phyloP scores from a whole-genome alignment of 2,113 vertebrate genomes.

The Parus major region DNA sequence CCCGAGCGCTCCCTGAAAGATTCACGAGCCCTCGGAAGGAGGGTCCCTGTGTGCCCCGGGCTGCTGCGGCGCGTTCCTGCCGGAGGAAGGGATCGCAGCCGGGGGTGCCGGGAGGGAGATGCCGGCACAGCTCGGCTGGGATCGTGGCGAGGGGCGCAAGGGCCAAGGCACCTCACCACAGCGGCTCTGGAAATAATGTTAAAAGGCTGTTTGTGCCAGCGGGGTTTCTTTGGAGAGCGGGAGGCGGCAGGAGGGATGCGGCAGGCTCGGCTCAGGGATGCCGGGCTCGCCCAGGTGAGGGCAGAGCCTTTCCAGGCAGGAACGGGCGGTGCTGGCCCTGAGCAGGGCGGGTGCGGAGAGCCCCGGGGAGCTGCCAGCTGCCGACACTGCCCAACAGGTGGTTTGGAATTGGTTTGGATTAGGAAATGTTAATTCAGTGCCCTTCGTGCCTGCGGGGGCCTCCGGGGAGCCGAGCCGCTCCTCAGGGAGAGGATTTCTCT shows the following conservation, averaged over 20 bases:
- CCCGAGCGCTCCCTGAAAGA: not conserved
- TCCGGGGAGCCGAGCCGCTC: not conserved
- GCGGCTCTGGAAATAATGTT: rapidly evolving
- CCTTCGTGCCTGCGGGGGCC: not conserved
- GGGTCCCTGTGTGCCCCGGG: not conserved
- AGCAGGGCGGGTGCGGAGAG: rapidly evolving
- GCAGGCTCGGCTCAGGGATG: rapidly evolving
- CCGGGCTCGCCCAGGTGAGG: rapidly evolving
- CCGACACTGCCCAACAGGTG: not conserved
- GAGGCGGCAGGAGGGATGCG: not conserved
- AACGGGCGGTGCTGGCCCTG: rapidly evolving
- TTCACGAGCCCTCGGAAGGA: not conserved
- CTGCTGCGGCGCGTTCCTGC: not conserved
- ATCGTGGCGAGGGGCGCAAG: not conserved
- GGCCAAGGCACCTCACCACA: rapidly evolving
- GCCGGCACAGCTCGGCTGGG: not conserved
- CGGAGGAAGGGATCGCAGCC: not conserved
- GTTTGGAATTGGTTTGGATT: not conserved
- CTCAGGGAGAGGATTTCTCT: not conserved
- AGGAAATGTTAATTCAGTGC: not conserved
- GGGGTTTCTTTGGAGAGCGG: rapidly evolving
- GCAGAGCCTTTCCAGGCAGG: not conserved
- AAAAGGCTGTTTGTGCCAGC: not conserved
- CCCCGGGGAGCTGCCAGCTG: not conserved
- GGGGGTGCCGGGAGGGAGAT: rapidly evolving